Base-by-base conservation (phyloP, 2,888 invertebrate genomes). In the Drosophila phalerata region DNA sequence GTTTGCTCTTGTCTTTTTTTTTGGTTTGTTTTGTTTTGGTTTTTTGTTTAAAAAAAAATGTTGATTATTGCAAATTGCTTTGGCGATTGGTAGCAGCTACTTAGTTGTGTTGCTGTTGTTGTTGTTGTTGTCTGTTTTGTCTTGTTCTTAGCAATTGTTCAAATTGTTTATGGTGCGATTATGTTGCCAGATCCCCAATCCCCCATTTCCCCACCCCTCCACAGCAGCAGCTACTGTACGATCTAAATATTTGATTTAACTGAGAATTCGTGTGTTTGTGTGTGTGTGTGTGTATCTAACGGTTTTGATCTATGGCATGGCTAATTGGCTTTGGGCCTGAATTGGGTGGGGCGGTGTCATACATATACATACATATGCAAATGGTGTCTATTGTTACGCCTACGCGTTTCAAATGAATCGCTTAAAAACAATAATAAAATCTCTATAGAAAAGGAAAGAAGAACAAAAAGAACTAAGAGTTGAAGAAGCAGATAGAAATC, bases 1-100 rank as follows among this genome's bases (percentile, higher is more conserved):
- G 53, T 55, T 62, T 55, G 69, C 60, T 60, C 53, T 68, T 70
- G 64, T 60, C 25, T 71, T 79, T 74, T 79, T 74, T 69, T 68
- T 65, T 19, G 32, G 68, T 67, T 65, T 42, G 68, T 55, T 17
- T 53, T 56, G 40, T 57, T 66, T 67, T 55, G 37, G 56, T 52
- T 65, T 69, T 66, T 82, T 79, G 64, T 68, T 68, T 74, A 84
- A 85, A 64, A 56, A 67, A 82, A 83, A 87, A 86, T 88, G 86
- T 87, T 87, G 89, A 87, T 87, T 89, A 87, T 88, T 89, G 86
- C 88, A 87, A 87, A 87, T 87, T 87, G 86, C 88, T 89, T 88
- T 89, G 83, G 81, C 86, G 81, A 83, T 87, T 87, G 90, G 88
- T 76, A 85, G 86, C 82, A 88, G 85, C 88, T 85, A 83, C 88